Base-by-base conservation (phyloP, 1,140 invertebrate genomes). In the Sweltsa coloradensis region DNA sequence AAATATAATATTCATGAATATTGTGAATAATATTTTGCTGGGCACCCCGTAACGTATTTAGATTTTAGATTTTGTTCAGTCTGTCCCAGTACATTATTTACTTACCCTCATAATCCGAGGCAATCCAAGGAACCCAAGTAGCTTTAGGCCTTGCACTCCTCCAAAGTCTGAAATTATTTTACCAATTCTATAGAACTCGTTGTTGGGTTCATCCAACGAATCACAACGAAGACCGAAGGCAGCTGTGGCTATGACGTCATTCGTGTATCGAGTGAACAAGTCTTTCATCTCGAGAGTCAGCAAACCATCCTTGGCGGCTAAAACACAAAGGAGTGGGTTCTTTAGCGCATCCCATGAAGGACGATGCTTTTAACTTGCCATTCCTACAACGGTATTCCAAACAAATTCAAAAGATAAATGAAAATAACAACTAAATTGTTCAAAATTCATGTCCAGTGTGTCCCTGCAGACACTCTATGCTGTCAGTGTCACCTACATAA, bases 181-280 rank as follows among this genome's bases (percentile, higher is more conserved):
- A 0, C 69, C 71, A 44, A 69, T 64, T 3, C 59, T 29, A 41
- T 62, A 69, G 55, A 74, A 73, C 34, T 70, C 59, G 47, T 72
- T 71, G 0, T 71, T 49, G 0, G 57, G 60, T 34, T 68, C 51
- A 40, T 65, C 54, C 19, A 71, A 59, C 0, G 70, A 71, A 53
- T 72, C 62, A 18, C 66, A 59, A 16, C 67, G 56, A 0, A 74
- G 53, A 2, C 73, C 73, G 49, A 74, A 75, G 0, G 71, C 70
- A 4, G 62, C 63, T 0, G 62, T 65, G 1, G 71, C 70, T 31
- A 75, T 74, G 3, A 71, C 58, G 44, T 74, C 73, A 50, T 68
- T 67, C 0, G 70, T 64, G 25, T 64, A 62, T 48, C 64, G 58
- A 2, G 60, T 64, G 45, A 65, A 68, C 0, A 60, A 43, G 25